Conservation (phyloP, 2,888 invertebrate species). For the Caenorhabditis sulstoni region DNA sequence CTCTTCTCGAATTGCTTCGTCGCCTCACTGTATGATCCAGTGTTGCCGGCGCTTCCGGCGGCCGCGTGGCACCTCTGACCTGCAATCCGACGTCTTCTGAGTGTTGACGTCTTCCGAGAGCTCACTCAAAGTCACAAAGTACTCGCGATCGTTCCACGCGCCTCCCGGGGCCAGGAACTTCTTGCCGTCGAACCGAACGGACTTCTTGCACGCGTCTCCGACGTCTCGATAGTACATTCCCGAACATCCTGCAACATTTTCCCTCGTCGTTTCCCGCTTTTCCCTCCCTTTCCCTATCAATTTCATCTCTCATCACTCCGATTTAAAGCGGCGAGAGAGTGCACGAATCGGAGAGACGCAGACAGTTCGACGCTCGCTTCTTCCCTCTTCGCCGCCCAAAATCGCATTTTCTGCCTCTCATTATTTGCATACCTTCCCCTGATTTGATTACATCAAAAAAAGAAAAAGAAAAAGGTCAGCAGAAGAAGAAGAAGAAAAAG, state of each 20-base stretch:
- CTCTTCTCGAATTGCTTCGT: conserved; percentile 76
- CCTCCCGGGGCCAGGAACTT: conserved; percentile 71
- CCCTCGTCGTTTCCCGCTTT: neutral
- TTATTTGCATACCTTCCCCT: conserved; percentile 35
- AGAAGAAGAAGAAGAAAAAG: conserved; percentile 20
- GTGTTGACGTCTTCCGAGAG: neutral
- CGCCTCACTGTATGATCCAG: conserved; percentile 69
- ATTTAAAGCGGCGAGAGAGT: conserved; percentile 6
- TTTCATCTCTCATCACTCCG: conserved; percentile 18
- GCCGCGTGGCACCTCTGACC: conserved; percentile 68
- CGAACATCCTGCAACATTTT: conserved; percentile 66
- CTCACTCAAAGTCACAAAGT: conserved; percentile 66
- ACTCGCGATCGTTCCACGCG: conserved; percentile 71
- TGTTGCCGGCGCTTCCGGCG: conserved; percentile 46
- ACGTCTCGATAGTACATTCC: conserved; percentile 72
- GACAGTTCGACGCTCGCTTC: conserved; percentile 29
- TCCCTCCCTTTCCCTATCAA: conserved; percentile 15
- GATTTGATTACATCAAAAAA: conserved; percentile 44
- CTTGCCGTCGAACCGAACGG: conserved; percentile 75
- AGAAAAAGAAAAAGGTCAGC: conserved; percentile 37
- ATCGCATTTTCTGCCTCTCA: conserved; percentile 12
- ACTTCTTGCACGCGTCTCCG: conserved; percentile 57
- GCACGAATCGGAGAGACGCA: conserved; percentile 16
- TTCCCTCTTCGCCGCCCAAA: conserved; percentile 2
- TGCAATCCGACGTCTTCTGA: conserved; percentile 7